phyloP scores from a whole-genome alignment of 2,113 vertebrate genomes.

The Vimba vimba region DNA sequence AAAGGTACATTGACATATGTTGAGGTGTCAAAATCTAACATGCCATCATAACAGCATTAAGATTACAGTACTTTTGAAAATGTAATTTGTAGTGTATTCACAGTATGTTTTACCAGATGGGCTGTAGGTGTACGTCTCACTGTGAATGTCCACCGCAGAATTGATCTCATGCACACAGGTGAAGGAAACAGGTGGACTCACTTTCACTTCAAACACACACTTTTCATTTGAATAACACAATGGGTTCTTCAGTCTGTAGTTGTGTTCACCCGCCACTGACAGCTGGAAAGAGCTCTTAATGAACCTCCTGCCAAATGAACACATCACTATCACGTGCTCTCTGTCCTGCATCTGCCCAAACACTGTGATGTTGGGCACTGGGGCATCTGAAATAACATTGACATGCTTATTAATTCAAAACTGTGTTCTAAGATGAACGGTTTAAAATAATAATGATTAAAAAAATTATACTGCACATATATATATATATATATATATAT shows the following conservation, averaged over 20 bases:
- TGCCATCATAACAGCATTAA: neutral
- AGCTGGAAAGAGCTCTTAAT: neutral
- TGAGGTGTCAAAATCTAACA: neutral
- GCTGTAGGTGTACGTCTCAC: constrained; percentile 23
- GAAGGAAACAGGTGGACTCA: constrained; percentile 15
- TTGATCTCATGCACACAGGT: constrained; percentile 31
- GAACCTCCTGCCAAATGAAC: neutral
- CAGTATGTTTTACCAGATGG: neutral
- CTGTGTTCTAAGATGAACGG: constrained; percentile 56
- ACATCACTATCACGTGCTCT: neutral
- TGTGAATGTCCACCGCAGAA: neutral
- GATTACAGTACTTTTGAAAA: too few species aligned
- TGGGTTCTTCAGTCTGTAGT: neutral
- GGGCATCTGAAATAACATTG: neutral
- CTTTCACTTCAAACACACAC: constrained; percentile 25
- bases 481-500: too few species aligned
- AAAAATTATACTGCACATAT: too few species aligned
- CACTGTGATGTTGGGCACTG: constrained; percentile 18
- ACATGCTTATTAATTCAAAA: neutral
- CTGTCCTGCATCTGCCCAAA: neutral
- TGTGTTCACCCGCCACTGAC: neutral
- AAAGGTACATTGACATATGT: neutral
- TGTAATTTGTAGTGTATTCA: neutral
- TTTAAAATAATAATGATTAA: too few species aligned
- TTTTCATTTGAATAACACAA: neutral